Conservation (phyloP, 2,113 vertebrate genomes). For the Fulica atra region DNA sequence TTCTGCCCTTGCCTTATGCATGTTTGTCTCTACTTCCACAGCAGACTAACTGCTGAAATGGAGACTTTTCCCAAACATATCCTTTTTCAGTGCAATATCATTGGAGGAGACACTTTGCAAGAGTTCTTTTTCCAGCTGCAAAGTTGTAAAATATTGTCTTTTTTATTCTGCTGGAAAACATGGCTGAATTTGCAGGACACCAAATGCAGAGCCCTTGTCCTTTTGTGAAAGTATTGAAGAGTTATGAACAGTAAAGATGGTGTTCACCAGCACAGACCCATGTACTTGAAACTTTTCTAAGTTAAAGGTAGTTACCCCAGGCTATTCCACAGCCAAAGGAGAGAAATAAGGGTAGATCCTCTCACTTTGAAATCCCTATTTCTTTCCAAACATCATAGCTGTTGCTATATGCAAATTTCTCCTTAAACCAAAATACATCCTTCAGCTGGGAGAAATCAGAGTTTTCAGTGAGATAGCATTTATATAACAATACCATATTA, state of each 20-base stretch:
- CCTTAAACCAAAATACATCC: neutral
- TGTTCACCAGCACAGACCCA: neutral
- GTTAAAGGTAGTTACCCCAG: neutral
- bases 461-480: neutral
- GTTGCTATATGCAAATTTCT: neutral
- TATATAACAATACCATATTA: neutral
- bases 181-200: neutral
- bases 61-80: neutral
- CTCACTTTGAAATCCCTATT: neutral
- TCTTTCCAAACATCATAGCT: neutral
- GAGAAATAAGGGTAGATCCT: neutral
- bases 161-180: neutral
- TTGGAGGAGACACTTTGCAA: neutral
- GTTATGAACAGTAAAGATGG: neutral
- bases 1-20: rapidly evolving
- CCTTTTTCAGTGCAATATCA: neutral
- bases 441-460: neutral
- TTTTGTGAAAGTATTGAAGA: neutral
- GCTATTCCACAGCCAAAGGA: neutral
- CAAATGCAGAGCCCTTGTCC: neutral
- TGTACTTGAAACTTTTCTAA: neutral
- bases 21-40: neutral
- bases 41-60: neutral
- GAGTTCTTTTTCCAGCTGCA: neutral
- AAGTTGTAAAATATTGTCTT: neutral